phyloP scores from a whole-genome alignment of 2,113 vertebrate genomes.

The Eulemur macaco region DNA sequence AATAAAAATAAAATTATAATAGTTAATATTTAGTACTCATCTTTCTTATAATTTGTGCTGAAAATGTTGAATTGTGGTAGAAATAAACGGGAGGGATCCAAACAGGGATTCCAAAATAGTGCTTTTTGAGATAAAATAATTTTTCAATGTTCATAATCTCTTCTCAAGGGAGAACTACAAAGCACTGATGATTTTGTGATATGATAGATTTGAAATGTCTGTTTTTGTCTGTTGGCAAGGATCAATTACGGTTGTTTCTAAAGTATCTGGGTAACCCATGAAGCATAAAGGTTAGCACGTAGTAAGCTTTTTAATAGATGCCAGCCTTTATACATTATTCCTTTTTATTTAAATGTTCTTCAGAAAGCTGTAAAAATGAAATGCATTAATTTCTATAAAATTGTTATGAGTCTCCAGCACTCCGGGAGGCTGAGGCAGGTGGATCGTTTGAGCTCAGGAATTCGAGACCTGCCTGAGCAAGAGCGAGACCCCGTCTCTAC shows the following conservation, averaged over 20 bases:
- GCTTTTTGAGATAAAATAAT: constrained; percentile 4
- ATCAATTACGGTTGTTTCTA: background rate
- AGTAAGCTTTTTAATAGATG: background rate
- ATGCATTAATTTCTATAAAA: background rate
- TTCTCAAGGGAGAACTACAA: no score
- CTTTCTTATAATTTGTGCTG: constrained; percentile 18
- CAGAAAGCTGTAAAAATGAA: background rate
- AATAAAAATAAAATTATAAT: background rate
- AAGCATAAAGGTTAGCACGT: background rate
- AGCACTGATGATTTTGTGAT: background rate
- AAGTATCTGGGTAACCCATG: background rate
- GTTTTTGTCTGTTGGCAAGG: background rate
- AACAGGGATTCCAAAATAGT: background rate
- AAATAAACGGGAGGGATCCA: background rate
- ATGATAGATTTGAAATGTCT: background rate
- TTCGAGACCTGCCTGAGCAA: no score
- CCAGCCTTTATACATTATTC: background rate
- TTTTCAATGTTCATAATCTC: background rate
- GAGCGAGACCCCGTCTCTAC: no score
- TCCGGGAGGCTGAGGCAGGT: no score
- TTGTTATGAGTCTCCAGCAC: background rate
- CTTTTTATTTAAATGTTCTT: background rate
- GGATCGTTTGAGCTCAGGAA: no score
- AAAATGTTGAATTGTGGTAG: background rate
- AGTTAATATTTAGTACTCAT: background rate